Conservation (phyloP, 2,888 invertebrate genomes). For the Zele albiditarsus region DNA sequence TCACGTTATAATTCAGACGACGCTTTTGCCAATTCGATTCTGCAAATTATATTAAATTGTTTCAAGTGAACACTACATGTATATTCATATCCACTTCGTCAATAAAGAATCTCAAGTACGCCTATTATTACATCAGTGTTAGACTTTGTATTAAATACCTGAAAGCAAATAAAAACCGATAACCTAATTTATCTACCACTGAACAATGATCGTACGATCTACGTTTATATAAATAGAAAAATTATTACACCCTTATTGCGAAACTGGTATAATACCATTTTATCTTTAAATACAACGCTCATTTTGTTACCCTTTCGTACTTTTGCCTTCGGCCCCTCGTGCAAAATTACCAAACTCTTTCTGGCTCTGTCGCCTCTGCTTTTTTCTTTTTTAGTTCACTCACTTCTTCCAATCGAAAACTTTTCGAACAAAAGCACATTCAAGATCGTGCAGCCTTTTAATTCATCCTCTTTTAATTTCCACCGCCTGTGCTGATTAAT, state of each 20-base stretch:
- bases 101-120: too few species aligned
- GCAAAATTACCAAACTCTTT: constrained; percentile 29
- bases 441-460: constrained; percentile 47
- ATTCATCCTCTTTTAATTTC: constrained; percentile 51
- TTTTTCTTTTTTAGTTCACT: neutral
- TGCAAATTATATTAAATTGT: constrained; percentile 1
- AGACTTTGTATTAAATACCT: too few species aligned
- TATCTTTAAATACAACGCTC: neutral
- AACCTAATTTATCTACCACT: neutral
- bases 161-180: neutral
- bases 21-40: constrained; percentile 8
- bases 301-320: neutral
- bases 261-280: neutral
- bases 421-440: constrained; percentile 50
- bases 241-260: neutral
- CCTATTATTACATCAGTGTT: too few species aligned
- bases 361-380: constrained; percentile 5
- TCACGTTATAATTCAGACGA: constrained; percentile 7
- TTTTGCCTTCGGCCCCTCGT: neutral
- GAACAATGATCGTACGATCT: neutral
- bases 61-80: neutral
- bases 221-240: neutral
- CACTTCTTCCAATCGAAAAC: constrained; percentile 41
- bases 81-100: too few species aligned
- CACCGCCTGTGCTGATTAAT: constrained; percentile 49